A percentile compares a stretch with the other conserved stretches of the same genome.
Conservation (phyloP, 2,113 vertebrate genomes). For the Redunca redunca region DNA sequence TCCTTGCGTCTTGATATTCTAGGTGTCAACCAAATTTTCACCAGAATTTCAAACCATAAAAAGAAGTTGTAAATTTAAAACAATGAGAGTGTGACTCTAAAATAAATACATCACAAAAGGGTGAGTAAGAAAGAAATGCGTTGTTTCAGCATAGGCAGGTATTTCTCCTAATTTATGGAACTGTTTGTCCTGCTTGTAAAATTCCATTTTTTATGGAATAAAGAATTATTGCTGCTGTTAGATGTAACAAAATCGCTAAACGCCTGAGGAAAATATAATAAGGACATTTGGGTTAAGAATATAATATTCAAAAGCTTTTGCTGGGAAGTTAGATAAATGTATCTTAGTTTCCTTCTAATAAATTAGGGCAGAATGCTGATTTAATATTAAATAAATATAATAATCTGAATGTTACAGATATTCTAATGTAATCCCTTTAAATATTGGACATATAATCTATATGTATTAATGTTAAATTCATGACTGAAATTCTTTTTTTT, state of each 20-base stretch:
- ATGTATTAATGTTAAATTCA: background rate
- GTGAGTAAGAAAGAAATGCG: conserved; percentile 54
- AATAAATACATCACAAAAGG: conserved; percentile 61
- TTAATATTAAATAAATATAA: conserved; percentile 8
- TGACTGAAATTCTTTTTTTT: background rate
- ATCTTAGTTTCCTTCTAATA: background rate
- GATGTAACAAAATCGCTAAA: conserved; percentile 58
- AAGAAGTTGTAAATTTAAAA: conserved; percentile 54
- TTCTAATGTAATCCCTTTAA: background rate
- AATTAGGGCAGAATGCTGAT: background rate
- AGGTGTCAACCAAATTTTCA: conserved; percentile 55
- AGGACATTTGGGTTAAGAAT: conserved; percentile 58
- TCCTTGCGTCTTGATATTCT: conserved; percentile 51
- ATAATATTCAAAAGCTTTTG: conserved; percentile 38
- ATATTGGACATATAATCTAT: background rate
- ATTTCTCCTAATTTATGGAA: conserved; percentile 72
- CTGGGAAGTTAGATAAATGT: background rate
- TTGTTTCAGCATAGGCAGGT: conserved; percentile 48
- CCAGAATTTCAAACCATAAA: conserved; percentile 60
- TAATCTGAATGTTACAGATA: background rate
- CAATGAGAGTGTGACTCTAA: conserved; percentile 55
- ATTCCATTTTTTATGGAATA: conserved; percentile 67
- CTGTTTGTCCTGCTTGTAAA: conserved; percentile 65
- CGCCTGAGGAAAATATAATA: conserved; percentile 48
- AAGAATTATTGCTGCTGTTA: conserved; percentile 65